Percentiles rank a stretch among this genome's conserved stretches.
Conservation (phyloP, 2,888 invertebrate genomes). For the Himalopsyche tibetana region DNA sequence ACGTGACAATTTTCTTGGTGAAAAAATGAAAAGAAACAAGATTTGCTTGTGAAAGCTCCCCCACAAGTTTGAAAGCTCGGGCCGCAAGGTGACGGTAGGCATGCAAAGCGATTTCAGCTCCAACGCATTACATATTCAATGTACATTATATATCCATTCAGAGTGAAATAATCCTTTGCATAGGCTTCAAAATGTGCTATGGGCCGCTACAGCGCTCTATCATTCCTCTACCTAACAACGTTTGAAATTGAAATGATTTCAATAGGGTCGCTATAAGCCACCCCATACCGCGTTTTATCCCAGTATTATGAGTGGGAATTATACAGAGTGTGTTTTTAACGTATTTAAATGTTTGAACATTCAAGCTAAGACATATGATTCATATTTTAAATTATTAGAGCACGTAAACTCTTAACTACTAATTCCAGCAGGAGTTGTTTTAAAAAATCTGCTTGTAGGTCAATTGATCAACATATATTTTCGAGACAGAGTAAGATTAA, state of each 20-base stretch:
- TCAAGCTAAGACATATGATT: no score
- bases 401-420: no score
- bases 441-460: no score
- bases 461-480: no score
- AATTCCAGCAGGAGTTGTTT: no score
- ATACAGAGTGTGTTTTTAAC: conserved; percentile 54
- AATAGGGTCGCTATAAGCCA: conserved; percentile 65
- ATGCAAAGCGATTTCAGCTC: conserved; percentile 62
- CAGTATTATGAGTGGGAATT: conserved; percentile 59
- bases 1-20: neutral
- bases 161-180: conserved; percentile 66
- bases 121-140: conserved; percentile 66
- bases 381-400: no score
- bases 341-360: neutral
- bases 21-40: conserved; percentile 41
- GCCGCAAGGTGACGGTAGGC: conserved; percentile 55
- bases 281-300: conserved; percentile 60
- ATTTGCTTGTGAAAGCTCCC: conserved; percentile 29
- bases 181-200: conserved; percentile 62
- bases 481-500: no score
- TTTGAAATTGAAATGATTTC: conserved; percentile 67
- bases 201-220: conserved; percentile 58
- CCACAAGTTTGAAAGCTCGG: conserved; percentile 29
- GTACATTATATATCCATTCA: conserved; percentile 66
- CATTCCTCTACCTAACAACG: conserved; percentile 66